Evolutionary conservation across 2,113 vertebrate genomes (phyloP).

Genomic region (Chaetura pelagica): DNA sequence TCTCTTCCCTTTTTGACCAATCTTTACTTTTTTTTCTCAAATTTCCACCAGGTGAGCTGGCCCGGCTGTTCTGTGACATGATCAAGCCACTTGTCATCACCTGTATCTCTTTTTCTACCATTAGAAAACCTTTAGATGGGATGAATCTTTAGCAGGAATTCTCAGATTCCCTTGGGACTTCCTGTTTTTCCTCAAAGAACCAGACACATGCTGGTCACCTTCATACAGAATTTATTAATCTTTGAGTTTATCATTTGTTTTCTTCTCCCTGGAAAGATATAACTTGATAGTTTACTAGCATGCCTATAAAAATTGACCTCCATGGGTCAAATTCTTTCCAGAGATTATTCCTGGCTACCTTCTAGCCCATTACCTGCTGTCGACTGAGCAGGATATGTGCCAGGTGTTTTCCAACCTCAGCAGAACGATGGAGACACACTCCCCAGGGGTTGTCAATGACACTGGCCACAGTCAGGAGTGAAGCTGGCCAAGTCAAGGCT

Average conservation of each 20-base stretch:
- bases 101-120: not conserved
- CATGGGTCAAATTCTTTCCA: not conserved
- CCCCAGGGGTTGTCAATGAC: slow-evolving; percentile 98
- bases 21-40: not conserved
- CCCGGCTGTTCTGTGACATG: not conserved
- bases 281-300: not conserved
- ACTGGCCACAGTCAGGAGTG: slow-evolving; percentile 86
- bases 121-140: not conserved
- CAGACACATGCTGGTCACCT: not conserved
- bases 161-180: not conserved
- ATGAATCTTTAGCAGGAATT: not conserved
- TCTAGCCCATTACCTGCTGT: slow-evolving; percentile 84
- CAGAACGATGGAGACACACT: slow-evolving; percentile 92
- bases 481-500: slow-evolving; percentile 91
- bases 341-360: not conserved
- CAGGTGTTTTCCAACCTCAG: slow-evolving; percentile 94
- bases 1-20: not conserved
- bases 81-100: not conserved
- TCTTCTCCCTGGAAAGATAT: not conserved
- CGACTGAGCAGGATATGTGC: slow-evolving; percentile 89
- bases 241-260: not conserved
- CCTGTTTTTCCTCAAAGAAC: not conserved
- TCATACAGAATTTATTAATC: not conserved
- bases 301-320: not conserved
- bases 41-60: not conserved